Evolutionary conservation across 2,113 vertebrate genomes (phyloP).

Genomic region (Spea multiplicata): DNA sequence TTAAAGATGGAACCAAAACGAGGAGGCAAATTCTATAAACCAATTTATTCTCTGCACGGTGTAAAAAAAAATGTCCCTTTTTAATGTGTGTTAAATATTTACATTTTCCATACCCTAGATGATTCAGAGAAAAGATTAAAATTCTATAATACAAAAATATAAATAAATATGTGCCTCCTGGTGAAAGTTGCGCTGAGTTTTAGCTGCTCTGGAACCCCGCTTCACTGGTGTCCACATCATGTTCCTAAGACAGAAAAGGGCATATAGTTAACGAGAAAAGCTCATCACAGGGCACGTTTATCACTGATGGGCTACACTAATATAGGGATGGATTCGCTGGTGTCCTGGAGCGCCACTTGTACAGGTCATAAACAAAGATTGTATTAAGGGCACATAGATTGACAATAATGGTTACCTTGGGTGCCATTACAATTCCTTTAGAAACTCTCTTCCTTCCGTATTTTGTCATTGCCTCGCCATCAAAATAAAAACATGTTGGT

Average conservation of each 20-base stretch:
- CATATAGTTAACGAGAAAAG: not conserved
- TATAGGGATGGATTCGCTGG: no score
- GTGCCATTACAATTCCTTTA: no score
- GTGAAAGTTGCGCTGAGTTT: not conserved
- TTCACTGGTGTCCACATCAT: constrained; percentile 76
- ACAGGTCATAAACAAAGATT: no score
- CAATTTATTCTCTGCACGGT: not conserved
- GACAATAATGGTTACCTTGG: no score
- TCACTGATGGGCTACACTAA: no score
- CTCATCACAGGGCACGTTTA: not conserved
- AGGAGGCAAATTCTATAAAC: not conserved
- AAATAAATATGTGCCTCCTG: constrained; percentile 19
- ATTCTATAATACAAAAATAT: constrained; percentile 9
- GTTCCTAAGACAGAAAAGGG: constrained; percentile 67
- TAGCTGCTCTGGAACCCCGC: constrained; percentile 59
- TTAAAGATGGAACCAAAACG: no score
- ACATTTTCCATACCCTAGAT: not conserved
- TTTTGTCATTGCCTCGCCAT: no score
- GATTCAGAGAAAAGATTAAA: constrained; percentile 9
- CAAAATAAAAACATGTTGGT: no score
- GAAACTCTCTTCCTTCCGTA: no score
- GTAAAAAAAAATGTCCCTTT: not conserved
- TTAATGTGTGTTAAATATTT: constrained; percentile 9
- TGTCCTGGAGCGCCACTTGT: no score
- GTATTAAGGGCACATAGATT: no score